Base-by-base conservation (phyloP, 92 coral and sea anemone species). In the Palythoa caribaeorum region DNA sequence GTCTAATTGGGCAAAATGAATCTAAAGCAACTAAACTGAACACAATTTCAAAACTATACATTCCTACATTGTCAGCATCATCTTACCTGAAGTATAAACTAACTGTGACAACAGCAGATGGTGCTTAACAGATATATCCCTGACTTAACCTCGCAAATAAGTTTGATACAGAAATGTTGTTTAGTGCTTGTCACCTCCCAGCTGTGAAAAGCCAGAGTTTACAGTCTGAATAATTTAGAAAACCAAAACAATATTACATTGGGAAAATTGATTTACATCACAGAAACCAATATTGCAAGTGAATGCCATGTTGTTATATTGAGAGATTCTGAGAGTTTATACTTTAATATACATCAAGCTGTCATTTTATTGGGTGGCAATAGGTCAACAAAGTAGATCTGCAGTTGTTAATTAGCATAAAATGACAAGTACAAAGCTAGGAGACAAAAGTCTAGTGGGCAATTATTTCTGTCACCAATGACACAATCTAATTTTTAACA, bases 41-140 rank as follows among this genome's bases (percentile, higher is more conserved):
- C 9, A 6, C 28, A 12, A 28, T 5, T 17, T 63, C 70, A 63
- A 16, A 17, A 63, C 20, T n/a, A 11, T 20, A 83, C 78, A 83
- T 89, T 74, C 80, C 65, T 83, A 38, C 78, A 74, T 81, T 81
- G 86, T 81, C 53, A 66, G 7, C 50, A 44, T 48, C 50, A 44
- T 48, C 86, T 81, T 68, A 81, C 86, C 86, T 81, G 20, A 28
- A 36, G 48, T 11, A 17, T 35, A 77, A 55, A 36, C 53, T 52
- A 10, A 54, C 53, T 54, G 47, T 28, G 2, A 52, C 66, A 77
- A 53, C 68, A 77, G 13, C 66, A 77, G 86, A 15, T 40, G 72
- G 59, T 48, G 8, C 35, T 81, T 44, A 14, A 81, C 20, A 5
- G 35, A 3, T 35, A 40, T 65, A 39, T 66, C 44, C 17, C 62